A percentile compares a stretch with the other conserved stretches of the same genome.
Evolutionary conservation across 2,888 invertebrate genomes (phyloP).

Genomic region (Drosophila subquinaria): DNA sequence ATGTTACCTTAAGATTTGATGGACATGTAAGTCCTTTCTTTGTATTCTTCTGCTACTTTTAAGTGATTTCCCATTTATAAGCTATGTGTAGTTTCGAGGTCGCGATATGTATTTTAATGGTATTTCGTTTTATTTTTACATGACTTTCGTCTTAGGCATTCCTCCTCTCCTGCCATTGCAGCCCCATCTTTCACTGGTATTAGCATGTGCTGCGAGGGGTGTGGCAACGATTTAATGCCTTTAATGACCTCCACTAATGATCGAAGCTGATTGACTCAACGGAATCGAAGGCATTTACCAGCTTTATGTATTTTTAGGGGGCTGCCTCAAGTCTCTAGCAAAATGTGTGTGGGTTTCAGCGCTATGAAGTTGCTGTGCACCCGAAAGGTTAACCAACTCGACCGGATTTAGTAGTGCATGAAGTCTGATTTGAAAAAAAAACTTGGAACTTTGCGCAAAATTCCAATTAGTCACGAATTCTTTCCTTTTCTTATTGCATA

Average conservation of each 20-base stretch:
- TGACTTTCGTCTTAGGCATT: slow-evolving; percentile 35
- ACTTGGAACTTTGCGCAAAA: background rate
- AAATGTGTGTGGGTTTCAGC: slow-evolving; percentile 16
- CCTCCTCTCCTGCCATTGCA: slow-evolving; percentile 10
- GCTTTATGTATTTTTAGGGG: slow-evolving; percentile 61
- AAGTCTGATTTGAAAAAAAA: background rate
- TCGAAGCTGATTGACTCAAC: slow-evolving; percentile 74
- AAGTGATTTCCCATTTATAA: slow-evolving; percentile 26
- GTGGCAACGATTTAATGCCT: slow-evolving; percentile 67
- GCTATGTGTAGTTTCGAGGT: slow-evolving; percentile 29
- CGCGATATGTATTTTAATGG: slow-evolving; percentile 38
- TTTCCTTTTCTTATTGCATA: background rate
- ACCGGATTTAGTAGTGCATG: background rate
- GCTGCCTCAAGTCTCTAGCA: background rate
- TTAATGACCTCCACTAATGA: slow-evolving; percentile 79
- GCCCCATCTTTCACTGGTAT: slow-evolving; percentile 17
- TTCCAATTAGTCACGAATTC: background rate
- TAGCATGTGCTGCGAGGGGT: slow-evolving; percentile 46
- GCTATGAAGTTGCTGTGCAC: background rate
- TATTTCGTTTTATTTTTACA: slow-evolving; percentile 56
- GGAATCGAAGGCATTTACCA: slow-evolving; percentile 53
- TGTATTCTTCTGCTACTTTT: background rate
- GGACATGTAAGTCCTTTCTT: slow-evolving; percentile 3
- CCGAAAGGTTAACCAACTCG: background rate
- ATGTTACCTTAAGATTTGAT: slow-evolving; percentile 20